Evolutionary conservation across 2,113 vertebrate genomes (phyloP), one percentile per base, ranked within the genome.

Genomic region (Saccopteryx bilineata): DNA sequence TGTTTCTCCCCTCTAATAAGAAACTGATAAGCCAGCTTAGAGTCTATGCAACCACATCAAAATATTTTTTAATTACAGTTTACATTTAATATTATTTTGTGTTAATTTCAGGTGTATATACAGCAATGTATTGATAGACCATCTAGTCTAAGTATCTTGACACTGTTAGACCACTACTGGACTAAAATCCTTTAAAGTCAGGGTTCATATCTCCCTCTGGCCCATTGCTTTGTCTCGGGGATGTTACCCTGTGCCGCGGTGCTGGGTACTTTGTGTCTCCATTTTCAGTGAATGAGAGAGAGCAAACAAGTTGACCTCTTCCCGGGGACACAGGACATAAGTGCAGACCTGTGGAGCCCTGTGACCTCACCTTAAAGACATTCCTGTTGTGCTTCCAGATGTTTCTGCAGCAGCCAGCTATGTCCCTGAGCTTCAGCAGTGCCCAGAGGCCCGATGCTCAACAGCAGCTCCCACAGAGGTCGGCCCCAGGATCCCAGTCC

Each of bases 401-500:
- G 98, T 98, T 98, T 90, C 94, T 98, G 61, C 98, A 99, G 96
- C 98, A 98, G 86, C 98, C 98, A 0, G 72, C 96, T 0, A 93
- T 98, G 14, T 98, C 98, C 61, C 94, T 98, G 97, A 99, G 96
- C 96, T 98, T 98, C 63, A 97, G 96, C 95, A 98, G 96, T 23
- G 52, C 98, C 48, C 98, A 97, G 82, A 97, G 98, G 87, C 85
- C 98, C 0, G 97, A 98, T 58, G 13, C 97, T 4, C 98, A 98
- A 56, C 94, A 96, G 93, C 97, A 97, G 90, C 95, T 98, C 68
- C 98, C 97, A 88, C 98, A 97, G 83, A 97, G 98, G 92, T 85
- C 98, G 0, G 94, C 96, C 28, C 68, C 95, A 7, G 80, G 82
- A 14, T 46, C 98, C 52, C 98, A 98, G 95, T 96, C 98, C 89